Evolutionary conservation across 2,797 vertebrate species (phyloP), one percentile per base, ranked within the genome.

Genomic region (Podarcis lilfordi): DNA sequence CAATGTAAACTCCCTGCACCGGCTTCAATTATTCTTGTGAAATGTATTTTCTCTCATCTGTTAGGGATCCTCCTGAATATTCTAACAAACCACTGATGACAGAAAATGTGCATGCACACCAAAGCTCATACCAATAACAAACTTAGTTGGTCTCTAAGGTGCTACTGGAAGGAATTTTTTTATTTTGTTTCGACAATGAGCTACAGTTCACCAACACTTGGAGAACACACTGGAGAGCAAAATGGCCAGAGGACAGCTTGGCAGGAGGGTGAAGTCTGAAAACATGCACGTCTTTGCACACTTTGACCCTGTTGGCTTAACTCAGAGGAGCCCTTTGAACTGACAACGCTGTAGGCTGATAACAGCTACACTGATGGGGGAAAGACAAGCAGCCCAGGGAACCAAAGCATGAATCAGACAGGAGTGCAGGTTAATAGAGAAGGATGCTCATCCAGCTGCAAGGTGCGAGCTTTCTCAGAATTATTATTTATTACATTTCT

Each of bases 211-310:
- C 43, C 23, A 43, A 85, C 91, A 90, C 87, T 91, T 94, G 91
- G 92, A 90, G 86, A 93, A 93, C 32, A 88, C 87, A 66, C 80
- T 90, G 90, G 82, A 43, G 89, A 90, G 90, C 87, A 50, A 45
- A 15, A 88, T 86, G 75, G 50, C 7, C 37, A 2, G 17, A 35
- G 0, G 4, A 68, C 64, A 79, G 7, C n/a, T 35, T n/a, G 21
- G 86, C 87, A 85, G 77, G 83, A 75, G 91, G 87, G 89, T 87
- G 88, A 96, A 91, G 91, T 92, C 92, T 78, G 6, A 79, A 88
- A 90, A 79, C 80, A 25, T 8, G 0, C 80, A 85, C 72, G 43
- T 29, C 64, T 68, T 17, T 59, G 76, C 29, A 90, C 43, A 89
- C 90, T 94, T 87, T 95, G 92, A 92, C 90, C 75, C 77, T 66